Base-by-base conservation (phyloP, 2,797 vertebrate species). In the Zenarchopterus dispar region DNA sequence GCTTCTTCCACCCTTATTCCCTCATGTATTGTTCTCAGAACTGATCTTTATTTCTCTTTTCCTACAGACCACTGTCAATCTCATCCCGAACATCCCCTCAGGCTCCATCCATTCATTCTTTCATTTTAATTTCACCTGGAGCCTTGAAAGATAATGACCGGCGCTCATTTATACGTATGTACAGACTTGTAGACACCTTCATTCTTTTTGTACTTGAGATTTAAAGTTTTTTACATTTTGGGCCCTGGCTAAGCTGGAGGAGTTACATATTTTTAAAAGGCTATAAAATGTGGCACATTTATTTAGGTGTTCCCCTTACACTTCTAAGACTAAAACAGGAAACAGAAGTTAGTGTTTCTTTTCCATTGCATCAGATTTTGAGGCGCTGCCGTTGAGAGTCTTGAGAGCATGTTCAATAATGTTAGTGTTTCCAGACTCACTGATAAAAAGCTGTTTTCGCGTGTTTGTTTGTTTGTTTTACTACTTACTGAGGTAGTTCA, bases 41-140 rank as follows among this genome's bases (percentile, higher is more conserved):
- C 70, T 58, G 64, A 76, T 73, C 56, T 59, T 21, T 16, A 31
- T 56, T 26, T 51, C 45, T 33, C 50, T 44, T 19, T 18, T 46
- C n/a, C 13, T 26, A 26, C 6, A 1, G 15, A 21, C 50, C 50
- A 5, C 42, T 46, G 58, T 56, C 63, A 57, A 6, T 61, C 31
- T 62, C 31, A 54, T 21, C 2, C 21, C 33, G 9, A 0, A n/a
- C 21, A 67, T 7, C 39, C 15, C 45, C 19, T 58, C n/a, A 58
- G 13, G 10, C 16, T 45, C 2, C 26, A 13, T 19, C 11, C n/a
- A 45, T 42, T 26, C 41, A 22, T 43, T 43, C 11, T 23, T 13
- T 53, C 18, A 8, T 31, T 31, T 49, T 9, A 5, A 64, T 23
- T 33, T 21, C 0, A 28, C 26, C 23, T 50, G 36, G 13, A 39